Evolutionary conservation across 2,113 vertebrate species (phyloP).

Genomic region (Suncus etruscus): DNA sequence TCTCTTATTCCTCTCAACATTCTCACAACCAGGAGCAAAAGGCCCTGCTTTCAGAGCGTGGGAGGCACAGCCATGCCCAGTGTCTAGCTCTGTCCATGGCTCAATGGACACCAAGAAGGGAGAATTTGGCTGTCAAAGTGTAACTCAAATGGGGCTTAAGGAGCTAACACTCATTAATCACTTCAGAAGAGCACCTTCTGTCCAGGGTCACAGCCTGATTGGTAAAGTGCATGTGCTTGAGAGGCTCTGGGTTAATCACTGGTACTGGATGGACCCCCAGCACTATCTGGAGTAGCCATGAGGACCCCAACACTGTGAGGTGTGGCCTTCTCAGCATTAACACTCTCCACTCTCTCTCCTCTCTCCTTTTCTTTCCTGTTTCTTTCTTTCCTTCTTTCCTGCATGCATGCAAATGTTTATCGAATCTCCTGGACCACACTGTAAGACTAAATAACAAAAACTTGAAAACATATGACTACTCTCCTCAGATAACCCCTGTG

Average conservation of each 20-base stretch:
- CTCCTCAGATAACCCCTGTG: neutral
- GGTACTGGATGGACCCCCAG: too few species aligned
- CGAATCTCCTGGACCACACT: neutral
- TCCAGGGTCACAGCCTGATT: too few species aligned
- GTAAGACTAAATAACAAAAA: neutral
- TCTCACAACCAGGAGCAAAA: too few species aligned
- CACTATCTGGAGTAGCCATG: too few species aligned
- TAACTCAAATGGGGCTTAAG: neutral
- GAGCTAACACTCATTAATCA: neutral
- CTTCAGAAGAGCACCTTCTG: neutral
- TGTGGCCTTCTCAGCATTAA: too few species aligned
- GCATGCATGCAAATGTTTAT: neutral
- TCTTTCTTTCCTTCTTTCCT: neutral
- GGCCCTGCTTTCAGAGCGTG: too few species aligned
- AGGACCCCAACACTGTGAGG: too few species aligned
- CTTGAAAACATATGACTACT: neutral
- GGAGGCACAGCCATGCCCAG: neutral
- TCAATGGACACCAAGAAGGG: constrained; percentile 1
- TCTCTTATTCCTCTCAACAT: too few species aligned
- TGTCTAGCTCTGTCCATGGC: constrained; percentile 7
- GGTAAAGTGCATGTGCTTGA: too few species aligned
- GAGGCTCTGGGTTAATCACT: too few species aligned
- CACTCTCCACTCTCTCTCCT: neutral
- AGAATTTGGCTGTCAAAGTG: neutral
- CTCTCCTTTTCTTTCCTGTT: neutral